Conservation (phyloP, 2,113 vertebrate species). For the Tragelaphus strepsiceros region DNA sequence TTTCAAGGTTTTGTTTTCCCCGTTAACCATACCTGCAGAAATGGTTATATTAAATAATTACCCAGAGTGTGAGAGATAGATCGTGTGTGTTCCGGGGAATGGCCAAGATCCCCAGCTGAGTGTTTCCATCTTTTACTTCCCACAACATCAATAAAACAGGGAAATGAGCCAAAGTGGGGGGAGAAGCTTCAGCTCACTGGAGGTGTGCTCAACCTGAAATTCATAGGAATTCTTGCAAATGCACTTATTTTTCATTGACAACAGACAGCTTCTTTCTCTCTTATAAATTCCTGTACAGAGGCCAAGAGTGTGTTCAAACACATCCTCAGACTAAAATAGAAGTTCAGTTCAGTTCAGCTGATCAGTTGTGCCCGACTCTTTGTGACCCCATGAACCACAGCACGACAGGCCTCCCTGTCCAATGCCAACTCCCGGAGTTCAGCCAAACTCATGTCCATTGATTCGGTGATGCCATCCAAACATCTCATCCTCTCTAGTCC, state of each 20-base stretch:
- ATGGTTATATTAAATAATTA: neutral
- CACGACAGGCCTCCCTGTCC: neutral
- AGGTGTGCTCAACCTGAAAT: neutral
- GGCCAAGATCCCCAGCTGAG: neutral
- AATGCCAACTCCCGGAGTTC: too few species aligned
- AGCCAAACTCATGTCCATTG: too few species aligned
- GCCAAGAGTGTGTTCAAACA: neutral
- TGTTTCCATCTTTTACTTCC: neutral
- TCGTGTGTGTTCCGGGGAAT: rapidly evolving
- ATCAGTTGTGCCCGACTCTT: rapidly evolving
- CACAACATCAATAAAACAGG: neutral
- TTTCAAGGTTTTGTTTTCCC: neutral
- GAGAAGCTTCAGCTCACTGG: neutral
- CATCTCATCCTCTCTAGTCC: too few species aligned
- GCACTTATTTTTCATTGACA: neutral
- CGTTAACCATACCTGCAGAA: neutral
- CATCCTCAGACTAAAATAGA: neutral
- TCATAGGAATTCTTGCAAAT: neutral
- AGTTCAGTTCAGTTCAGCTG: neutral
- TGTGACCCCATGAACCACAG: neutral
- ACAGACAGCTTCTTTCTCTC: neutral
- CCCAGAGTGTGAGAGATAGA: neutral
- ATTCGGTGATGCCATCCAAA: too few species aligned
- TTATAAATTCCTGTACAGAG: neutral
- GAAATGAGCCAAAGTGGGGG: neutral